Percentiles rank a stretch among this genome's conserved stretches.
Conservation (phyloP, 2,888 invertebrate species). For the Clepsis dumicolana region DNA sequence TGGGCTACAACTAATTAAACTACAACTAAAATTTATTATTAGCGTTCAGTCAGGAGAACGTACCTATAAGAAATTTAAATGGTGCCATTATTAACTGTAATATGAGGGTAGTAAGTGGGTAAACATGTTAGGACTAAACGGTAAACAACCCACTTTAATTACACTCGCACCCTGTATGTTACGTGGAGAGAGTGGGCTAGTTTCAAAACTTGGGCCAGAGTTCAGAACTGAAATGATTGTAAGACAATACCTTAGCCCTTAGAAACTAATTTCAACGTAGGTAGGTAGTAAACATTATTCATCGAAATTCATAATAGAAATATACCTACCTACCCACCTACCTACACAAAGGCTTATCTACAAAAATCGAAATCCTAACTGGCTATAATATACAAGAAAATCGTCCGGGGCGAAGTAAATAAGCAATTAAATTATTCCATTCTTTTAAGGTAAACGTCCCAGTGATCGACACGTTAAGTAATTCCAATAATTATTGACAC, state of each 20-base stretch:
- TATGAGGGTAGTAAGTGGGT: neutral
- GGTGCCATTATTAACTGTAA: neutral
- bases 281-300: neutral
- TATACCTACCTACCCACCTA: neutral
- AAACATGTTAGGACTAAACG: conserved; percentile 2
- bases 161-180: neutral
- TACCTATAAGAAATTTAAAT: no score
- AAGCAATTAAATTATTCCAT: no score
- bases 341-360: neutral
- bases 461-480: no score
- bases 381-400: no score
- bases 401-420: no score
- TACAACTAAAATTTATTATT: no score
- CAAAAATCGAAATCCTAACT: no score
- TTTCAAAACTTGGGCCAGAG: neutral
- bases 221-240: neutral
- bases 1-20: no score
- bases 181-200: neutral
- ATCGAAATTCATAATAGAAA: neutral
- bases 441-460: no score
- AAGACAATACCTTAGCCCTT: neutral
- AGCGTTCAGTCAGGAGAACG: no score
- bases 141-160: neutral
- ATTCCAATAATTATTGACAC: no score
- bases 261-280: conserved; percentile 4